These are phyloP conservation scores for Quadroppia sp. DNA, from an alignment of 2,888 invertebrate genomes.

Conservation along the genomic window DNA sequence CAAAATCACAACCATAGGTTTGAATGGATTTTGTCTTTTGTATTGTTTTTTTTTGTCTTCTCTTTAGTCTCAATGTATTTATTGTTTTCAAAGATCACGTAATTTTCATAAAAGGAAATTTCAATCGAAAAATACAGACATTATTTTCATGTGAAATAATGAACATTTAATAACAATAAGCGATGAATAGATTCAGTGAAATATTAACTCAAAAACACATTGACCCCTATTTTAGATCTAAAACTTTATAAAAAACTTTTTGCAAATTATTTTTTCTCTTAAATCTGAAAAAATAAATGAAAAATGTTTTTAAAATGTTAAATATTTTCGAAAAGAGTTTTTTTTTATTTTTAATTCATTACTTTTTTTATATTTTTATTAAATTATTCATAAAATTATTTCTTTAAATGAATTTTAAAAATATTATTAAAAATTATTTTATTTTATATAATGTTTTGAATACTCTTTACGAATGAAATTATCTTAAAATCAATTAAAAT, in stretches of 20 bases:
- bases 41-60: background rate
- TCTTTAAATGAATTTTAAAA: no score
- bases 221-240: conserved; percentile 1
- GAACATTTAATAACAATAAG: background rate
- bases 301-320: no score
- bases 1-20: background rate
- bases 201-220: background rate
- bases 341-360: no score
- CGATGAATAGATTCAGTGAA: background rate
- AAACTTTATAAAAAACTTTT: background rate
- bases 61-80: background rate
- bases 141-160: background rate
- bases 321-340: no score
- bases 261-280: background rate
- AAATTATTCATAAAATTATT: no score
- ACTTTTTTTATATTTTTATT: no score
- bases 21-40: background rate
- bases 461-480: no score
- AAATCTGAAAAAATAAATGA: no score
- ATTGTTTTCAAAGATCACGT: background rate
- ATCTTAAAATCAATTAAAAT: background rate
- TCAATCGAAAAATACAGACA: no score
- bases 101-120: no score
- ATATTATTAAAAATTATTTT: no score
- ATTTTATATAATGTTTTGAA: no score